These are phyloP conservation scores for Catamblyrhynchus diadema DNA, from an alignment of 2,797 vertebrate species.

Conservation along the genomic window DNA sequence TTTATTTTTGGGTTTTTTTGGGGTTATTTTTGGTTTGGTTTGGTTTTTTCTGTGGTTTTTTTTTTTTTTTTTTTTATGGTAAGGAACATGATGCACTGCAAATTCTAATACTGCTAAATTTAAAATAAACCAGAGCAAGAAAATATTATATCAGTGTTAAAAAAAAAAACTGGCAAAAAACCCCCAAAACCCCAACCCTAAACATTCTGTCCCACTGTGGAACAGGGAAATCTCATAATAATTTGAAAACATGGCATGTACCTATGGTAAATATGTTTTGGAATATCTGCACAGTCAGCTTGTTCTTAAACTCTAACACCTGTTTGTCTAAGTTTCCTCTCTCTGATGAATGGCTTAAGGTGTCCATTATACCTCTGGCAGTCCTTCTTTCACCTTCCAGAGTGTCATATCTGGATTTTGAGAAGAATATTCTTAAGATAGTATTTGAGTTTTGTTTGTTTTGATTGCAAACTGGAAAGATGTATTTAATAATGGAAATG, in stretches of 20 bases:
- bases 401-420: background rate
- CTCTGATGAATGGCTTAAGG: background rate
- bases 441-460: background rate
- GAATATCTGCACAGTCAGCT: background rate
- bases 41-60: background rate
- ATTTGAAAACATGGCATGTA: background rate
- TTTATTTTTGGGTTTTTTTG: background rate
- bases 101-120: background rate
- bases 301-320: background rate
- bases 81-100: fast-evolving
- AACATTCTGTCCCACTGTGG: fast-evolving
- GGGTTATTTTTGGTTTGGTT: background rate
- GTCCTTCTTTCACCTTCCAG: background rate
- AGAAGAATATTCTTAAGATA: background rate
- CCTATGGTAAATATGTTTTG: background rate
- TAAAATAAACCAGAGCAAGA: background rate
- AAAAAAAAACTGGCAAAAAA: background rate
- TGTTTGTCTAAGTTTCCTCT: background rate
- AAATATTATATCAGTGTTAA: background rate
- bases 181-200: background rate
- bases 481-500: background rate
- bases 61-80: background rate
- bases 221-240: background rate
- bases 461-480: background rate
- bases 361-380: background rate